phyloP scores from a whole-genome alignment of 2,113 vertebrate genomes.

The Ibidorhyncha struthersii region DNA sequence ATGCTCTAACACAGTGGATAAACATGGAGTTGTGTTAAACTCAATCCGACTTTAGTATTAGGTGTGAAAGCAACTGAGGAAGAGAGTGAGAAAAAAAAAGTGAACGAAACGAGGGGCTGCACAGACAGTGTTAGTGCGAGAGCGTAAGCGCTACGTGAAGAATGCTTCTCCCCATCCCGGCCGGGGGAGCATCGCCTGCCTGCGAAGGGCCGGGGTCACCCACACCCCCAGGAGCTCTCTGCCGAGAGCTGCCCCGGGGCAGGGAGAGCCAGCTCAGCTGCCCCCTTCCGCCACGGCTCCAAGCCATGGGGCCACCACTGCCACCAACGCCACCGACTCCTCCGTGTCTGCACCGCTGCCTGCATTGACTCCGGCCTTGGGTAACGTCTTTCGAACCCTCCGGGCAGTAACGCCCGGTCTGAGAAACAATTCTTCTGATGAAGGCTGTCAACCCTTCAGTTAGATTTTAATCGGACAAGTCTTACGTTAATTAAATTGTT shows the following conservation, averaged over 20 bases:
- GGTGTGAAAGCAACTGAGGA: neutral
- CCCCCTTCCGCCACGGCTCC: too few relatives aligned
- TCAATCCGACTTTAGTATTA: neutral
- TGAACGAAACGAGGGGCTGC: neutral
- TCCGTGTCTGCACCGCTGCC: neutral
- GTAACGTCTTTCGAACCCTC: rapidly evolving
- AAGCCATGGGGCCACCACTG: rapidly evolving
- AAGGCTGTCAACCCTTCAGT: neutral
- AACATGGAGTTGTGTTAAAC: neutral
- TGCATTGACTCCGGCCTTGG: neutral
- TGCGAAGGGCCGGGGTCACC: neutral
- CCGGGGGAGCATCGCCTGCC: neutral
- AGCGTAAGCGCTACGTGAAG: constrained; percentile 35
- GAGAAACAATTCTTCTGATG: neutral
- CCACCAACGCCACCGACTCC: rapidly evolving
- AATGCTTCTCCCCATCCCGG: neutral
- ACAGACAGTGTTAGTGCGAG: constrained; percentile 60
- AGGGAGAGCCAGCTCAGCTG: neutral
- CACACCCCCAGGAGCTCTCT: neutral
- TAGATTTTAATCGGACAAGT: neutral
- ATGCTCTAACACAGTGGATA: neutral
- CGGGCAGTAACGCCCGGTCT: neutral
- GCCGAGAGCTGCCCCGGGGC: too few relatives aligned
- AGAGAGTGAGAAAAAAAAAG: neutral
- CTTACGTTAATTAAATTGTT: neutral